phyloP scores from a whole-genome alignment of 2,797 vertebrate species.

The Melanotaenia maccullochi region DNA sequence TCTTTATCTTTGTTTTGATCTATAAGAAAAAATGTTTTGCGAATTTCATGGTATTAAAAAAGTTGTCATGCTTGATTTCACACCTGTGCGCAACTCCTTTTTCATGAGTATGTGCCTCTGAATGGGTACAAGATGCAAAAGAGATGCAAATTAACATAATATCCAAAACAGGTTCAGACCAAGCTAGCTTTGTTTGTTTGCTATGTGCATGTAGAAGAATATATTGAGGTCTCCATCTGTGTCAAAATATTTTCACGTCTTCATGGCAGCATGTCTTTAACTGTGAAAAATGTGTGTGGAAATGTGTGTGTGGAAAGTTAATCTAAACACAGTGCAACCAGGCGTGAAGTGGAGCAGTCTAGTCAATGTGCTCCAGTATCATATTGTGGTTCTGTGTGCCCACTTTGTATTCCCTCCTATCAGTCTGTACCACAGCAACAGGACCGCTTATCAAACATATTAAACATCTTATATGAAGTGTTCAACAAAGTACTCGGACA shows the following conservation, averaged over 20 bases:
- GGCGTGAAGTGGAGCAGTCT: slow-evolving; percentile 67
- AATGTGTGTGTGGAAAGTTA: slow-evolving; percentile 19
- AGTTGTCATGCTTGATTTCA: slow-evolving; percentile 5
- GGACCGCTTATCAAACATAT: slow-evolving; percentile 25
- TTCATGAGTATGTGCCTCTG: slow-evolving; percentile 6
- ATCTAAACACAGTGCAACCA: slow-evolving; percentile 60
- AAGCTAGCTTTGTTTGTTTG: background rate
- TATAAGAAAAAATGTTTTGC: background rate
- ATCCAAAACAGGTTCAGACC: slow-evolving; percentile 32
- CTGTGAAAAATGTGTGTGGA: slow-evolving; percentile 28
- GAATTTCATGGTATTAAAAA: background rate
- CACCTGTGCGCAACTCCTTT: slow-evolving; percentile 6
- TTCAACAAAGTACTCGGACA: background rate
- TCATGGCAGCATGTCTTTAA: slow-evolving; percentile 21
- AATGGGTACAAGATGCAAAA: slow-evolving; percentile 50
- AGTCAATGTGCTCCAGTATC: slow-evolving; percentile 66
- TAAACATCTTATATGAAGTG: slow-evolving; percentile 15
- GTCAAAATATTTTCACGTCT: slow-evolving; percentile 5
- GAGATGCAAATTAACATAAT: slow-evolving; percentile 67
- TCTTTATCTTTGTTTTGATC: background rate
- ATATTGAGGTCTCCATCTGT: slow-evolving; percentile 8
- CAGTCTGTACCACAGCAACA: slow-evolving; percentile 9
- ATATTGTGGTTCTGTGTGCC: slow-evolving; percentile 43
- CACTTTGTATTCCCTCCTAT: slow-evolving; percentile 51
- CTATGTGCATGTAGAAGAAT: slow-evolving; percentile 9